Evolutionary conservation across 1,140 invertebrate species (phyloP).

Genomic region (Heliothis virescens): DNA sequence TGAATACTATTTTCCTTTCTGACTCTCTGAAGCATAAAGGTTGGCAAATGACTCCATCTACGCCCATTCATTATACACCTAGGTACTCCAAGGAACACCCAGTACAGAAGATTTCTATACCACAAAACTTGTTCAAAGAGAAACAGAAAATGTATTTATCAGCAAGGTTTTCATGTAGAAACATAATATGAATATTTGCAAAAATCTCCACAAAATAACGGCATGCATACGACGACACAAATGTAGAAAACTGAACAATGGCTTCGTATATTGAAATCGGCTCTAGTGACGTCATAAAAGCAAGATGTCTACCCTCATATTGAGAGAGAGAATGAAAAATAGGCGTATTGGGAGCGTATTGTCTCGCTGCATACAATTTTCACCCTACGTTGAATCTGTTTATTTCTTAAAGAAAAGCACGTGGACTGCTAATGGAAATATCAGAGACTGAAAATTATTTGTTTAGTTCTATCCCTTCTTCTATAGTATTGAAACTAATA

Average conservation of each 20-base stretch:
- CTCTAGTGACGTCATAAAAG: slow-evolving; percentile 61
- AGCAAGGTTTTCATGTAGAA: not conserved
- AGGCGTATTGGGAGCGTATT: slow-evolving; percentile 41
- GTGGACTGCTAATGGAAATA: not conserved
- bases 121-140: not conserved
- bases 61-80: too few species aligned
- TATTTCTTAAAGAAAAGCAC: slow-evolving; percentile 12
- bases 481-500: not conserved
- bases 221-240: slow-evolving; percentile 58
- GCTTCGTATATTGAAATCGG: slow-evolving; percentile 64
- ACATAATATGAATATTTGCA: slow-evolving; percentile 44
- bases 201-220: slow-evolving; percentile 53
- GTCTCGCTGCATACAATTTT: slow-evolving; percentile 28
- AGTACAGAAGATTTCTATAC: too few species aligned
- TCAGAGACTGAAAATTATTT: not conserved
- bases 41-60: too few species aligned
- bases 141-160: too few species aligned
- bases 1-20: too few species aligned
- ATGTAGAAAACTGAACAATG: slow-evolving; percentile 56
- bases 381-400: slow-evolving; percentile 19
- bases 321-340: slow-evolving; percentile 53
- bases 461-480: not conserved
- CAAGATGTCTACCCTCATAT: slow-evolving; percentile 72
- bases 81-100: too few species aligned
- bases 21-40: too few species aligned